A percentile compares a stretch with the other conserved stretches of the same genome.
These are phyloP conservation scores for Calephelis nemesis DNA, from an alignment of 1,140 invertebrate species.

Conservation along the genomic window DNA sequence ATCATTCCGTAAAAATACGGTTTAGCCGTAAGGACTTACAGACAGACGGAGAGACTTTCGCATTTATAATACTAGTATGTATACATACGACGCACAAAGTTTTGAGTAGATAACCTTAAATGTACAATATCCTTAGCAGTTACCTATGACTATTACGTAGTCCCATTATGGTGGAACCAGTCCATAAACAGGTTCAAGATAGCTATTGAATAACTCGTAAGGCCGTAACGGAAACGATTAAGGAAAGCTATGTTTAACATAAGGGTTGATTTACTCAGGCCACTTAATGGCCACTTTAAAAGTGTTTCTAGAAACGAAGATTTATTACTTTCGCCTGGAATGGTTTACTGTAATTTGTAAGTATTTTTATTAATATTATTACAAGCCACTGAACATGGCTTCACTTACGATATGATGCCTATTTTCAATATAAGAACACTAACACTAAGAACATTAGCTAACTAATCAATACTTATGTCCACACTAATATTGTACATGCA, in stretches of 20 bases:
- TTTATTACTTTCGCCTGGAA: constrained; percentile 6
- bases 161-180: constrained; percentile 23
- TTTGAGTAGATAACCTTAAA: neutral
- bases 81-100: too few species aligned
- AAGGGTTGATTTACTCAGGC: constrained; percentile 10
- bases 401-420: neutral
- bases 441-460: too few species aligned
- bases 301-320: constrained; percentile 4
- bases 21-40: too few species aligned
- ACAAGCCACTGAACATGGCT: neutral
- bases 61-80: too few species aligned
- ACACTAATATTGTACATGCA: too few species aligned
- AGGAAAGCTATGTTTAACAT: constrained; percentile 14
- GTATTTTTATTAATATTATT: constrained; percentile 3
- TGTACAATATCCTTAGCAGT: neutral
- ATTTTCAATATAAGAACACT: neutral
- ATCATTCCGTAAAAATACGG: too few species aligned
- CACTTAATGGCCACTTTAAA: constrained; percentile 5
- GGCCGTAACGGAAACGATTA: constrained; percentile 10
- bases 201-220: constrained; percentile 25
- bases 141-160: constrained; percentile 15
- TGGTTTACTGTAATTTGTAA: constrained; percentile 12
- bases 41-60: too few species aligned
- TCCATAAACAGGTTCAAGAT: constrained; percentile 22
- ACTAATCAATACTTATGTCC: too few species aligned